A percentile compares a stretch with the other conserved stretches of the same genome.
These are phyloP conservation scores for Pseudoips prasinana DNA, from an alignment of 2,888 invertebrate genomes.

Conservation along the genomic window DNA sequence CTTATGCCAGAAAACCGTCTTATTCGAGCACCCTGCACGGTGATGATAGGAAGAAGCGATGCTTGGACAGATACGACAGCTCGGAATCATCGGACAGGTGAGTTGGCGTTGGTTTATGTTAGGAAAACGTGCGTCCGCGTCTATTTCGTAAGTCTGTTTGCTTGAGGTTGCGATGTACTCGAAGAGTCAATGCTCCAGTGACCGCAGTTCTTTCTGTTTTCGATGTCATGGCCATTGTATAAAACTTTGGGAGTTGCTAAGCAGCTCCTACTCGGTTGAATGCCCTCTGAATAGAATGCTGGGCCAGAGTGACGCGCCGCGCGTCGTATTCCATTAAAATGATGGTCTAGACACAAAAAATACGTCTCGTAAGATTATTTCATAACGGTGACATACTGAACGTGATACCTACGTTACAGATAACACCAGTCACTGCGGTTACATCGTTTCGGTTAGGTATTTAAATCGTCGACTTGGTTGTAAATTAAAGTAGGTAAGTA, in stretches of 20 bases:
- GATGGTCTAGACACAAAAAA: constrained; percentile 40
- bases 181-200: constrained; percentile 77
- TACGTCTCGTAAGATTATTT: constrained; percentile 39
- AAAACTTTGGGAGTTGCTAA: constrained; percentile 61
- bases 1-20: constrained; percentile 65
- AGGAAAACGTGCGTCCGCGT: constrained; percentile 32
- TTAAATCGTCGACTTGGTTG: too few species aligned
- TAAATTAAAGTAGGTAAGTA: too few species aligned
- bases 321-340: constrained; percentile 40
- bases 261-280: constrained; percentile 64
- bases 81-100: constrained; percentile 97
- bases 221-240: constrained; percentile 77
- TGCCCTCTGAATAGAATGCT: constrained; percentile 64
- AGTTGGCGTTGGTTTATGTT: constrained; percentile 54
- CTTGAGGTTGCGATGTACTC: constrained; percentile 54
- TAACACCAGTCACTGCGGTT: constrained; percentile 9
- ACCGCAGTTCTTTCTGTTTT: constrained; percentile 75
- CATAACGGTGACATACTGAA: constrained; percentile 17
- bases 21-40: constrained; percentile 57
- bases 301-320: constrained; percentile 42
- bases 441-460: too few species aligned
- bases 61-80: constrained; percentile 95
- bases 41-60: constrained; percentile 90
- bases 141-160: constrained; percentile 38
- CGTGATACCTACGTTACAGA: constrained; percentile 15